Base-by-base conservation (phyloP, 2,888 invertebrate genomes). In the Lasioglossum morio region DNA sequence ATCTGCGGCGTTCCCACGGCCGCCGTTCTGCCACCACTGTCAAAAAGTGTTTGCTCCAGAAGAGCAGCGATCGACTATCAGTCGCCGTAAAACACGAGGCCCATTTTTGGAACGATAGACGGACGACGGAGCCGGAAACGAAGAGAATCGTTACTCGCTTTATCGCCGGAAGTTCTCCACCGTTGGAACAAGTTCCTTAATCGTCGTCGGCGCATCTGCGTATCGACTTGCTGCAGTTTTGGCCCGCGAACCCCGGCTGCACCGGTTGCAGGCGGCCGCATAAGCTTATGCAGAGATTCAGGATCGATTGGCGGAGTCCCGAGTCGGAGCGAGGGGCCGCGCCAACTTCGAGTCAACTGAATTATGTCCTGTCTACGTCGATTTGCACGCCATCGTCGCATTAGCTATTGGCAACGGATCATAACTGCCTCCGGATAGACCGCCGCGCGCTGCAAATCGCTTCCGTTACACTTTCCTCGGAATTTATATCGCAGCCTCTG, bases 341-440 rank as follows among this genome's bases (percentile, higher is more conserved):
- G 92, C 90, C 91, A 92, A 92, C 88, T 92, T 91, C 89, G 91
- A 91, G 91, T 92, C 91, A 91, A 92, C 92, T 91, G 91, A 93
- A 93, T 93, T 92, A 92, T 91, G 90, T 88, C 87, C 90, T 88
- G 91, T 93, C 92, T 88, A 90, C 87, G 91, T 92, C 92, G 93
- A 93, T 93, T 93, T 92, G 92, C 92, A 92, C 92, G 91, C 92
- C 92, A 92, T 91, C 91, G 91, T 87, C 89, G 91, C 92, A 93
- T 93, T 93, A 92, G 91, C 92, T 90, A 92, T 93, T 93, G 92
- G 93, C 93, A 93, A 91, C 91, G 92, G 91, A 93, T 93, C 91
- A 92, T 93, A 92, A 93, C 92, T 92, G 92, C 92, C 92, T 87
- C 88, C 90, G 90, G 92, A 92, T 82, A 89, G 91, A 89, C 84